Conservation (phyloP, 1,140 invertebrate genomes). For the Melipona quadrifasciata region DNA sequence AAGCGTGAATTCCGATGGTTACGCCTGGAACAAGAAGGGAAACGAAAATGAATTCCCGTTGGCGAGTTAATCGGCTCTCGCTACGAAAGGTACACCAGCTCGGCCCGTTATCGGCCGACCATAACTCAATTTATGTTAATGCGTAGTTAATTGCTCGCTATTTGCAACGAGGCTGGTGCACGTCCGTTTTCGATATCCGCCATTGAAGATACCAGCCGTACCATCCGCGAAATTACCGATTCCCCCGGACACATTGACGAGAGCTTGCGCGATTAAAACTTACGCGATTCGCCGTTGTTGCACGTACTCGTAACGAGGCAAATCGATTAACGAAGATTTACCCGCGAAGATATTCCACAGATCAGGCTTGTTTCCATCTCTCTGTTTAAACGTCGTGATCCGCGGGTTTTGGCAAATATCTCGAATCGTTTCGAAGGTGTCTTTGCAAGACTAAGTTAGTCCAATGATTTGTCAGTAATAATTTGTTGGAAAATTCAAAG, state of each 20-base stretch:
- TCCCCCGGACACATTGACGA: not conserved
- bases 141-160: slow-evolving; percentile 40
- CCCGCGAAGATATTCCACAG: not conserved
- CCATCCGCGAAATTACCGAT: slow-evolving; percentile 27
- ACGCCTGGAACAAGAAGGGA: not conserved
- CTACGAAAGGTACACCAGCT: slow-evolving; percentile 11
- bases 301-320: slow-evolving; percentile 1
- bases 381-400: not conserved
- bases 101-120: slow-evolving; percentile 9
- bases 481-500: no score
- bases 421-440: no score
- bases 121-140: slow-evolving; percentile 53
- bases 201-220: slow-evolving; percentile 28
- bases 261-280: slow-evolving; percentile 16
- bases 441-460: no score
- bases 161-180: not conserved
- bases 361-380: not conserved
- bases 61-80: slow-evolving; percentile 26
- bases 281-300: not conserved
- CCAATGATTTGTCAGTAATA: no score
- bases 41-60: slow-evolving; percentile 15
- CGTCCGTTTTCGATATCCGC: slow-evolving; percentile 24
- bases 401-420: no score
- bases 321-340: not conserved
- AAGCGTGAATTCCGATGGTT: slow-evolving; percentile 7